Evolutionary conservation across 2,888 invertebrate species (phyloP).

Genomic region (Lasioglossum villosulum): DNA sequence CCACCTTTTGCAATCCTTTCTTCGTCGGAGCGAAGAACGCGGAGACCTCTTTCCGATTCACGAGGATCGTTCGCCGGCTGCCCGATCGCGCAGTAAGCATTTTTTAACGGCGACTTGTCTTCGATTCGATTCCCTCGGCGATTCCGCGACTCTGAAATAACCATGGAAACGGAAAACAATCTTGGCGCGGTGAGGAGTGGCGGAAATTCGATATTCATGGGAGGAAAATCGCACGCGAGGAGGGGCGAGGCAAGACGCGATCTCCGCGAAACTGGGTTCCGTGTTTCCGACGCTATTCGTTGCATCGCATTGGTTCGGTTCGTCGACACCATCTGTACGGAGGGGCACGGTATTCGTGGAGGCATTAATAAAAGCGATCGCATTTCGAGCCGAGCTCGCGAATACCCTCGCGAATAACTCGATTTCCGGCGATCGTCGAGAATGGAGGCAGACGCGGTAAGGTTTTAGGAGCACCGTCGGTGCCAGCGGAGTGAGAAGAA

Average conservation of each 20-base stretch:
- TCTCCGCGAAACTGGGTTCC: not conserved
- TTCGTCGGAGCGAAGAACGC: not conserved
- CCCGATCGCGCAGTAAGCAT: not conserved
- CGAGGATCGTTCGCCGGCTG: not conserved
- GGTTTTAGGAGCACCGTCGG: conserved; percentile 5
- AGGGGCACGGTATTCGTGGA: not conserved
- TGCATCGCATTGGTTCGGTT: conserved; percentile 2
- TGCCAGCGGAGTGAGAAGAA: conserved; percentile 40
- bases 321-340: conserved; percentile 12
- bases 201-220: conserved; percentile 15
- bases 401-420: conserved; percentile 28
- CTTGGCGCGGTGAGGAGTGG: not conserved
- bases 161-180: conserved; percentile 4
- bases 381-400: not conserved
- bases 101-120: conserved; percentile 11
- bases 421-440: conserved; percentile 34
- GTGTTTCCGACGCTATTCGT: conserved; percentile 11
- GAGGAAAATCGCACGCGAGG: conserved; percentile 13
- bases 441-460: conserved; percentile 14
- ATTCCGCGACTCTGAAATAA: not conserved
- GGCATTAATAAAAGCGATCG: conserved; percentile 26
- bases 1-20: not conserved
- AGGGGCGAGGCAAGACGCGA: not conserved
- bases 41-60: conserved; percentile 7
- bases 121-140: not conserved